A percentile compares a stretch with the other conserved stretches of the same genome.
phyloP scores from a whole-genome alignment of 2,797 vertebrate genomes.

The Neostethus bicornis region DNA sequence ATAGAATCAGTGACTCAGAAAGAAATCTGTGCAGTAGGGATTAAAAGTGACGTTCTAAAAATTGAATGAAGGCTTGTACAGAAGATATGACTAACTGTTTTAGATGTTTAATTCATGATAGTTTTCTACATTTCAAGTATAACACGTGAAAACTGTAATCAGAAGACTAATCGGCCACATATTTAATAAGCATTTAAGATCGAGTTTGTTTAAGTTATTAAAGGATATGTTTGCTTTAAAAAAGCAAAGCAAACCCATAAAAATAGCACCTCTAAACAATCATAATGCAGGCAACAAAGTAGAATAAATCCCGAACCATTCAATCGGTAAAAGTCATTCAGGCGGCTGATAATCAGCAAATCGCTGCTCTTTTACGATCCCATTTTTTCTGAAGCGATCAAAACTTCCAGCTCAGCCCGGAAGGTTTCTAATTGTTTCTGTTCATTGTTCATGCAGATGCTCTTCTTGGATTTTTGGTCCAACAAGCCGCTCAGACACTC shows the following conservation, averaged over 20 bases:
- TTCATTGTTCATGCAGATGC: conserved; percentile 69
- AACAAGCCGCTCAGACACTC: conserved; percentile 74
- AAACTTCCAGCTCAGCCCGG: conserved; percentile 21
- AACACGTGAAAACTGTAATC: no score
- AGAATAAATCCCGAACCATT: conserved; percentile 49
- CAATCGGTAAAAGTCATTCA: conserved; percentile 72
- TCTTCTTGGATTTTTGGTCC: conserved; percentile 49
- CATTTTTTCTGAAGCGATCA: conserved; percentile 18
- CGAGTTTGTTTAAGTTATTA: conserved; percentile 6
- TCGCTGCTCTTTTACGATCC: conserved; percentile 16
- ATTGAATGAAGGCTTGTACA: conserved; percentile 11
- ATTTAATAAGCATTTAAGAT: no score
- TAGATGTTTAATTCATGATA: not conserved
- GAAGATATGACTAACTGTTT: conserved; percentile 7
- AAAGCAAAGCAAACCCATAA: conserved; percentile 10
- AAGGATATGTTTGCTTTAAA: conserved; percentile 8
- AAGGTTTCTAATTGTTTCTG: conserved; percentile 19
- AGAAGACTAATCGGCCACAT: no score
- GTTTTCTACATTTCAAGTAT: no score
- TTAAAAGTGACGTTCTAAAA: conserved; percentile 14
- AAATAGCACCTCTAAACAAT: conserved; percentile 4
- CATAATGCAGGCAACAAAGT: conserved; percentile 58
- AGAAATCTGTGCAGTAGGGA: conserved; percentile 8
- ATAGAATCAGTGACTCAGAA: conserved; percentile 19
- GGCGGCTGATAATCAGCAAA: conserved; percentile 37